Conservation (phyloP, 2,888 invertebrate species). For the Torymus texanus region DNA sequence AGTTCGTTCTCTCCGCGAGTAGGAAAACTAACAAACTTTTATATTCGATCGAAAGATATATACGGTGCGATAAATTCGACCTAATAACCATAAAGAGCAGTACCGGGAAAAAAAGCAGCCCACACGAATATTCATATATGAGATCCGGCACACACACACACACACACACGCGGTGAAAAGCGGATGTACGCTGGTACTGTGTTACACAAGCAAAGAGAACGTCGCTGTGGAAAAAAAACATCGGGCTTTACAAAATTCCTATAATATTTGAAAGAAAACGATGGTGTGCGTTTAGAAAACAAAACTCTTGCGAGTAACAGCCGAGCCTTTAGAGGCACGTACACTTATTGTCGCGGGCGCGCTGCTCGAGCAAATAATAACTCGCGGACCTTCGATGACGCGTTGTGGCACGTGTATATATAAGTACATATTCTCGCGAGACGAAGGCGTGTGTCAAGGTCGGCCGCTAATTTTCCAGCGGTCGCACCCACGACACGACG, state of each 20-base stretch:
- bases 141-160: neutral
- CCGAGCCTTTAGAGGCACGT: too few species aligned
- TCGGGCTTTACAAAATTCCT: too few species aligned
- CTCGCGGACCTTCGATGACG: neutral
- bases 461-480: constrained; percentile 45
- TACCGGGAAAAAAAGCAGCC: neutral
- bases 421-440: neutral
- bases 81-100: neutral
- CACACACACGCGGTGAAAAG: neutral
- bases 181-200: neutral
- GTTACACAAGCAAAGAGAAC: neutral
- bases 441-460: constrained; percentile 40
- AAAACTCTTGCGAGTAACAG: too few species aligned
- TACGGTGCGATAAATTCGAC: too few species aligned
- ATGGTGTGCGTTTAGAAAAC: too few species aligned
- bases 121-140: neutral
- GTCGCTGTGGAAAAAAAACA: neutral
- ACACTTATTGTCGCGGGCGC: neutral
- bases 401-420: neutral
- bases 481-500: constrained; percentile 25
- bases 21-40: too few species aligned
- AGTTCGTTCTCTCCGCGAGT: too few species aligned
- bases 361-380: constrained; percentile 10
- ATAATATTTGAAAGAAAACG: too few species aligned
- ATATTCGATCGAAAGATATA: too few species aligned